Percentiles rank a stretch among this genome's conserved stretches.
phyloP scores from a whole-genome alignment of 2,113 vertebrate species.

The Neofelis nebulosa region DNA sequence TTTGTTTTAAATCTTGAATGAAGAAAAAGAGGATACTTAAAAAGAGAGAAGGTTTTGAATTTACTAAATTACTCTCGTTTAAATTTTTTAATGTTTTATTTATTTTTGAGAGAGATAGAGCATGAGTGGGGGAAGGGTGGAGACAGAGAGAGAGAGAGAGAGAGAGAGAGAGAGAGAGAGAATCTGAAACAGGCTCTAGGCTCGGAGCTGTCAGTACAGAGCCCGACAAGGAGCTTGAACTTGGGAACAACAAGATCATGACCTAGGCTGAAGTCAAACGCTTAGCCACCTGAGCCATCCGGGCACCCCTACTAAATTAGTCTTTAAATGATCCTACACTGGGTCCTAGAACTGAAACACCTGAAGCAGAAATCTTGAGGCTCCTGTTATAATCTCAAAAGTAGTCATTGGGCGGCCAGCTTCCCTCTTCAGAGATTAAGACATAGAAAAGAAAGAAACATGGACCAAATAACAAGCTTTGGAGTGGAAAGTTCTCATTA shows the following conservation, averaged over 20 bases:
- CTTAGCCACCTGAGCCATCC: no score
- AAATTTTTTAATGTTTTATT: no score
- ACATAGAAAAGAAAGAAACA: not conserved
- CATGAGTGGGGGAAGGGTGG: no score
- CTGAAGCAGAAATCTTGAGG: not conserved
- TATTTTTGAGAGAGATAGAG: no score
- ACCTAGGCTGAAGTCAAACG: no score
- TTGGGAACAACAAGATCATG: no score
- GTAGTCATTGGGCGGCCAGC: not conserved
- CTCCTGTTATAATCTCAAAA: not conserved
- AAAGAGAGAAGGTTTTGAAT: not conserved
- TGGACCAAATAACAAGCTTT: not conserved
- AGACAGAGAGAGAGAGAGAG: no score
- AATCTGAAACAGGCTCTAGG: no score
- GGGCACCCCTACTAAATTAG: not conserved
- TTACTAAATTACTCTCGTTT: not conserved
- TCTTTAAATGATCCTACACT: not conserved
- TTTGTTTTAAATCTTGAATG: not conserved
- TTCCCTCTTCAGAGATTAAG: not conserved
- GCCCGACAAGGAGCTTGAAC: no score
- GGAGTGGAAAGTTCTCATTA: not conserved
- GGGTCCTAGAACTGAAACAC: not conserved
- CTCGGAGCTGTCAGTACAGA: no score
- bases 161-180: no score
- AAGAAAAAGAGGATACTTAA: not conserved